Base-by-base conservation (phyloP, 2,797 vertebrate genomes). In the Pseudochaenichthys georgianus region DNA sequence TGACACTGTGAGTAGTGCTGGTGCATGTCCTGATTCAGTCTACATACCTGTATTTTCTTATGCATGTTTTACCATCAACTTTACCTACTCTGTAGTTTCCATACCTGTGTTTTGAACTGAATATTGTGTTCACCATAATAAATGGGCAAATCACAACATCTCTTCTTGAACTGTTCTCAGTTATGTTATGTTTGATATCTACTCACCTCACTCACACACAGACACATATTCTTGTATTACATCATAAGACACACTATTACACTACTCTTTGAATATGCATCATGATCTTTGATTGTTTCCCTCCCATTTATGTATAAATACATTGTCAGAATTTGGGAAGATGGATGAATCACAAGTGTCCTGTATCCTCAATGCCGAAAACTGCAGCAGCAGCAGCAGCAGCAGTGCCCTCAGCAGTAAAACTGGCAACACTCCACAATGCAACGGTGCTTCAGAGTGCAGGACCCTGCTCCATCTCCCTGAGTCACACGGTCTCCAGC, bases 401-500 rank as follows among this genome's bases (percentile, higher is more conserved):
- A 16, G 90, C 43, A 48, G 51, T 64, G 47, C 66, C 57, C 58
- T 67, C 21, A 61, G 11, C 6, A 57, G 75, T 93, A 86, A 65
- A 66, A 83, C 92, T 73, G 92, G 80, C 92, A 92, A 75, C 43
- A 82, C 64, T 80, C 81, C 89, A 70, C 80, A 88, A 62, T 95
- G 88, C 91, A 96, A 96, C 58, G 95, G 95, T 75, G 91, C 92
- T 83, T 86, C 89, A 73, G 95, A 96, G 83, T 95, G 87, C 85
- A 95, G 92, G 82, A 94, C 94, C 17, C 90, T 91, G 81, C 91
- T 95, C 73, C 90, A 96, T 87, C 94, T 95, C 64, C 95, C 95
- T 41, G 96, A 97, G 94, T 93, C 95, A 76, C 97, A 98, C 3
- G 97, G 97, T 21, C 95, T 97, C 82, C 96, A 96, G 93, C 94